Evolutionary conservation across 2,888 invertebrate genomes (phyloP).

Genomic region (Augochlorella aurata): DNA sequence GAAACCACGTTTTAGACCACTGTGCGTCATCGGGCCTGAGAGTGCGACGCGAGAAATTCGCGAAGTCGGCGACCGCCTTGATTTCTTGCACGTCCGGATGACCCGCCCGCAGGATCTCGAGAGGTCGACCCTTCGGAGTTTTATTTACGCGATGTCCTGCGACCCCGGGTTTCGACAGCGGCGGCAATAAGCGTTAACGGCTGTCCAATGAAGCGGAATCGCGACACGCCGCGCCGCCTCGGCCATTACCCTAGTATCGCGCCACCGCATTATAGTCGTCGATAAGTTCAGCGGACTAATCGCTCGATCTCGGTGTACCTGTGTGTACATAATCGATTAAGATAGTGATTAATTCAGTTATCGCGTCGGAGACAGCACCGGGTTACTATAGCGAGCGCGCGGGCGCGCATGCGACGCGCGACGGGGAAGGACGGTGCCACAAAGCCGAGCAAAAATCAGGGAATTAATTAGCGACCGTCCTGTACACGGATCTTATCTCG

Average conservation of each 20-base stretch:
- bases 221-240: slow-evolving; percentile 52
- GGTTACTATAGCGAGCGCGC: background rate
- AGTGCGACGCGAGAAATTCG: background rate
- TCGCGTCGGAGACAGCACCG: slow-evolving; percentile 21
- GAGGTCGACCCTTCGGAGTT: slow-evolving; percentile 20
- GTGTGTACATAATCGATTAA: slow-evolving; percentile 45
- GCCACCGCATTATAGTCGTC: slow-evolving; percentile 46
- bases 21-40: background rate
- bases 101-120: slow-evolving; percentile 34
- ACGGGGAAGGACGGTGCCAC: background rate
- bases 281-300: slow-evolving; percentile 42
- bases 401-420: too few relatives aligned
- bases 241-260: slow-evolving; percentile 55
- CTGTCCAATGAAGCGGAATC: slow-evolving; percentile 61
- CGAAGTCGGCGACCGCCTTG: background rate
- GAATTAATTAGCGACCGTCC: slow-evolving; percentile 33
- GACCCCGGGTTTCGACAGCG: slow-evolving; percentile 63
- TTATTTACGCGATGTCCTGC: slow-evolving; percentile 55
- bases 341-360: slow-evolving; percentile 60
- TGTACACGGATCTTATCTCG: slow-evolving; percentile 14
- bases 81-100: background rate
- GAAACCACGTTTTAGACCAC: too few relatives aligned
- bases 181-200: slow-evolving; percentile 58
- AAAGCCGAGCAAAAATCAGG: background rate
- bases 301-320: slow-evolving; percentile 36